Base-by-base conservation (phyloP, 2,797 vertebrate genomes). In the Danio kyathit region DNA sequence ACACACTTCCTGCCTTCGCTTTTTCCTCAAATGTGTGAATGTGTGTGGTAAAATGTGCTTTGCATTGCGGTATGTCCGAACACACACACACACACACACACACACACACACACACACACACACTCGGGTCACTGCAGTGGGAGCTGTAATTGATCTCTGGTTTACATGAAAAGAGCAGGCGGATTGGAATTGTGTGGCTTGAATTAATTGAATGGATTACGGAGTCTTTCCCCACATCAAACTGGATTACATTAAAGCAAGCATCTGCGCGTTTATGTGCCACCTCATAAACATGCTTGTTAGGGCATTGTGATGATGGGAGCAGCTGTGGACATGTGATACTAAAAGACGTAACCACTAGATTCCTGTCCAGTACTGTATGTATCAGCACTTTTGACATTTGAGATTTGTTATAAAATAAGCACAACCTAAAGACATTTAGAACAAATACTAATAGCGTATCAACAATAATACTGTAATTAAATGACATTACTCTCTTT, bases 191-290 rank as follows among this genome's bases (percentile, higher is more conserved):
- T 71, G 64, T 78, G 79, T 13, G 72, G 16, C 40, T 41, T 12
- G 60, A 84, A 86, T 86, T 80, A 79, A 79, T 82, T 52, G 67
- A 70, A 74, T 51, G 61, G 77, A 83, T 86, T 83, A 81, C 41
- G 40, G 75, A 59, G n/a, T 21, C n/a, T 40, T 46, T 51, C 65
- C 57, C n/a, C 40, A 80, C 60, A 82, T 83, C 52, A 69, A 76
- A 80, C 75, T 7, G 52, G 61, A 77, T 82, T 65, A n/a, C 59
- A 78, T 69, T 61, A 21, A 14, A 19, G 40, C 74, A 44, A 54
- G 29, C 19, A 44, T 56, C 16, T 43, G 57, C 56, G 9, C 49
- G 41, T 29, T 51, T 46, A n/a, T 46, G 56, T 46, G 71, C 52
- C 59, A 54, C 67, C 63, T 54, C 59, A 19, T 85, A 74, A 83